Conservation (phyloP, 2,797 vertebrate genomes). For the Podarcis lilfordi region DNA sequence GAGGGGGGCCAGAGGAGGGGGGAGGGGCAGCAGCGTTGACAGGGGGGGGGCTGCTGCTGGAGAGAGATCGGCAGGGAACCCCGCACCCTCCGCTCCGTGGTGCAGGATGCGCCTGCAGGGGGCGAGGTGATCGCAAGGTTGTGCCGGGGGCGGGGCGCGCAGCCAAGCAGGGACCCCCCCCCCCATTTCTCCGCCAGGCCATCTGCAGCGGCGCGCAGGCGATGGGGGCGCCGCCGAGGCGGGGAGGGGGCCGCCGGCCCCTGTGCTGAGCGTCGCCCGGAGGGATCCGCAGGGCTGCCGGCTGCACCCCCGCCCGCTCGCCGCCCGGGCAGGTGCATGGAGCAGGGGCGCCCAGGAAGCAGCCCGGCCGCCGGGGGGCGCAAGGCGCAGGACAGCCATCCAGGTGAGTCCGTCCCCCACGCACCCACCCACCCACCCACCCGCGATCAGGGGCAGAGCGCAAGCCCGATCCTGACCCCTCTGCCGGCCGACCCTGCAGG, state of each 20-base stretch:
- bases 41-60: not conserved
- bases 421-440: too few species aligned
- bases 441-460: too few species aligned
- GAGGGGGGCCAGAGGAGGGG: not conserved
- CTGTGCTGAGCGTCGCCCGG: not conserved
- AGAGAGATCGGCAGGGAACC: too few species aligned
- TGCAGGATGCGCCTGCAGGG: not conserved
- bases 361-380: slow-evolving; percentile 1
- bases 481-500: not conserved
- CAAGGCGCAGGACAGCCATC: slow-evolving; percentile 54
- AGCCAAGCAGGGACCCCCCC: not conserved
- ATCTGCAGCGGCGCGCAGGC: not conserved
- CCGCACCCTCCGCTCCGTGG: too few species aligned
- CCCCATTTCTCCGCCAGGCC: not conserved
- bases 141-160: not conserved
- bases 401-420: slow-evolving; percentile 69
- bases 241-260: too few species aligned
- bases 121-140: not conserved
- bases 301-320: too few species aligned
- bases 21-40: not conserved
- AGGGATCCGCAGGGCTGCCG: slow-evolving; percentile 54
- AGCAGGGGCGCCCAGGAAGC: slow-evolving; percentile 51
- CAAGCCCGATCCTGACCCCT: not conserved
- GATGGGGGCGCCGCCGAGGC: not conserved
- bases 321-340: slow-evolving; percentile 19